Percentiles rank a stretch among this genome's conserved stretches.
Conservation (phyloP, 2,888 invertebrate species). For the Mythimna loreyi region DNA sequence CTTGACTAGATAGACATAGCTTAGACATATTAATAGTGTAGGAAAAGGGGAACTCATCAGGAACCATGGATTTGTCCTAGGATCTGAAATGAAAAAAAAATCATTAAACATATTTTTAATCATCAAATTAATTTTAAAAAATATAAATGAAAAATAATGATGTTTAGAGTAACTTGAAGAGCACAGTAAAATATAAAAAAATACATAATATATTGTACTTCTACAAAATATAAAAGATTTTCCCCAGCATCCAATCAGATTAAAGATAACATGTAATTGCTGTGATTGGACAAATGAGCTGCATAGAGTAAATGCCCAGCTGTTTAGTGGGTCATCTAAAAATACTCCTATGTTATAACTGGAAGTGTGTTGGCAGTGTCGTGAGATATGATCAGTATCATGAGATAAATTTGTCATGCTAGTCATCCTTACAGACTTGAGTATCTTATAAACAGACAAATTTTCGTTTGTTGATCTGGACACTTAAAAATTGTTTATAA, state of each 20-base stretch:
- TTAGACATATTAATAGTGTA: constrained; percentile 96
- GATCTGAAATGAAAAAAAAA: constrained; percentile 91
- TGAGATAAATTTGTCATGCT: constrained; percentile 53
- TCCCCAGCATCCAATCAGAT: constrained; percentile 15
- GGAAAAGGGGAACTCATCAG: constrained; percentile 98
- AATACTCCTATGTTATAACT: constrained; percentile 68
- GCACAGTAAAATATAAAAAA: not conserved
- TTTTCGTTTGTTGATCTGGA: constrained; percentile 19
- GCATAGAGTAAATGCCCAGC: constrained; percentile 58
- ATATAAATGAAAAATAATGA: not conserved
- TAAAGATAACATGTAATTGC: constrained; percentile 24
- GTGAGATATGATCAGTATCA: constrained; percentile 50
- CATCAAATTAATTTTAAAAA: not conserved
- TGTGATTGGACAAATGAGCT: constrained; percentile 62
- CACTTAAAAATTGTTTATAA: constrained; percentile 18
- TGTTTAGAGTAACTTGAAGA: not conserved
- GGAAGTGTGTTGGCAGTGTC: constrained; percentile 61
- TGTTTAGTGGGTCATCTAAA: constrained; percentile 74
- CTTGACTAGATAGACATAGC: constrained; percentile 97
- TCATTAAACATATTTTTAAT: not conserved
- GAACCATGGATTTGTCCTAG: constrained; percentile 97
- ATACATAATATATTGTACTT: not conserved
- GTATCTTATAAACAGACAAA: constrained; percentile 2
- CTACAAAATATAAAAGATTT: not conserved
- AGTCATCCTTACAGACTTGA: constrained; percentile 38